Conservation (phyloP, 2,113 vertebrate genomes). For the Catharus fuscescens region DNA sequence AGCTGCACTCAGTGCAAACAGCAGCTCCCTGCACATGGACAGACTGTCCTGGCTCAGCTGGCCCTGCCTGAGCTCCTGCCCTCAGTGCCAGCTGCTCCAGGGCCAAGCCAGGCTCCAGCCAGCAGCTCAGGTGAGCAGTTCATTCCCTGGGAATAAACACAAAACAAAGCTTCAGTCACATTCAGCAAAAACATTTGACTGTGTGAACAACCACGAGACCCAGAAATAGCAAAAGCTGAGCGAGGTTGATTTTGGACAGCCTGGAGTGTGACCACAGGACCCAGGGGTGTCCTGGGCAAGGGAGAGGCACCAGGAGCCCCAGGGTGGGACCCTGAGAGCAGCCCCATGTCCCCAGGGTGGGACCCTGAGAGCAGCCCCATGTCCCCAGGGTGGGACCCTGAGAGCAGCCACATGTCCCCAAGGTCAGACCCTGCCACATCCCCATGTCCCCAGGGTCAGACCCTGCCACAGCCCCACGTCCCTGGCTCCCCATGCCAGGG, state of each 20-base stretch:
- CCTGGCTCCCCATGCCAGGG: rapidly evolving
- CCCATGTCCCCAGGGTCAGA: no score
- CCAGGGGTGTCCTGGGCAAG: rapidly evolving
- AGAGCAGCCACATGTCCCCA: background rate
- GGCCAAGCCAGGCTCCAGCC: background rate
- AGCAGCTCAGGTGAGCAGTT: background rate
- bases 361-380: background rate
- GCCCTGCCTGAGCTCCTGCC: background rate
- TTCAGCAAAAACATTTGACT: background rate
- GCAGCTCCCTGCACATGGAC: background rate
- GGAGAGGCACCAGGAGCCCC: no score
- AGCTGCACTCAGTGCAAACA: background rate
- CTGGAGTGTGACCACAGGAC: rapidly evolving
- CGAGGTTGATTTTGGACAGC: no score
- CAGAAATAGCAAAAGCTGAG: rapidly evolving
- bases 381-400: no score
- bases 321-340: no score
- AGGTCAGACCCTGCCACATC: no score
- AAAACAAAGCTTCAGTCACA: background rate
- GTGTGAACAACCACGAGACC: rapidly evolving
- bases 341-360: background rate
- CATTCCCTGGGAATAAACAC: background rate
- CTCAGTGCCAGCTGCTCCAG: rapidly evolving
- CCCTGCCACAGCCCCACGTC: background rate
- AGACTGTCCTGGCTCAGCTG: background rate